Evolutionary conservation across 2,888 invertebrate genomes (phyloP).

Genomic region (Trilocha varians): DNA sequence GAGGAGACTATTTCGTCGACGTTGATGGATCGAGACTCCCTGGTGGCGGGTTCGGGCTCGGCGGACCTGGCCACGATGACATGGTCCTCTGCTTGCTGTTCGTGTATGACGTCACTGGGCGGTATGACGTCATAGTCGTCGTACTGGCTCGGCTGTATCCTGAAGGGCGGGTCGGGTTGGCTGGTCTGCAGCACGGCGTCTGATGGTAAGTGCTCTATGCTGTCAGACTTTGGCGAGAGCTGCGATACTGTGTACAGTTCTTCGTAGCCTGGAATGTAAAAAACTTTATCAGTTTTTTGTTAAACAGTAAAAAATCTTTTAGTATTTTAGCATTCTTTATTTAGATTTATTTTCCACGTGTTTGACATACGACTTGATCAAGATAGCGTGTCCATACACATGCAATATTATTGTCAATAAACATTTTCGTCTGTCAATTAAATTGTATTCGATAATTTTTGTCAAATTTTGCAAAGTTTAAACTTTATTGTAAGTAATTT

Average conservation of each 20-base stretch:
- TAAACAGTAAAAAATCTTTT: too few species aligned
- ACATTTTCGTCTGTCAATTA: too few species aligned
- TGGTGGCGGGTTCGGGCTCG: constrained; percentile 61
- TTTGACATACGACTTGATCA: too few species aligned
- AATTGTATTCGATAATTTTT: too few species aligned
- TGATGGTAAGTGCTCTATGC: constrained; percentile 25
- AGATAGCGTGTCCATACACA: too few species aligned
- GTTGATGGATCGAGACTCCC: constrained; percentile 67
- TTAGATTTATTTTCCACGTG: too few species aligned
- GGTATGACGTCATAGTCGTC: constrained; percentile 27
- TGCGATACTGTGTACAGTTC: constrained; percentile 76
- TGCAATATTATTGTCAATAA: too few species aligned
- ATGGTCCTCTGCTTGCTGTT: constrained; percentile 46
- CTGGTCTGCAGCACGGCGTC: constrained; percentile 46
- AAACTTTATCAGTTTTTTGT: too few species aligned
- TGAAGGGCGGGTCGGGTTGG: constrained; percentile 44
- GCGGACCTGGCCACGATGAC: constrained; percentile 70
- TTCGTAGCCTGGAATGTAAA: constrained; percentile 63
- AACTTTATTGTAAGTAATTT: too few species aligned
- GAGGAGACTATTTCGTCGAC: constrained; percentile 64
- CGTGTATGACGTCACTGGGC: constrained; percentile 17
- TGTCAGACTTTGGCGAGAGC: constrained; percentile 78
- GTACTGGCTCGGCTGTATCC: constrained; percentile 52
- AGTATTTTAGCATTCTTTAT: too few species aligned
- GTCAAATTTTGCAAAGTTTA: too few species aligned